Evolutionary conservation across 35 echinoderm and acorn worm species (phyloP), one percentile per base, ranked within the genome.

Genomic region (Chiridota heheva): DNA sequence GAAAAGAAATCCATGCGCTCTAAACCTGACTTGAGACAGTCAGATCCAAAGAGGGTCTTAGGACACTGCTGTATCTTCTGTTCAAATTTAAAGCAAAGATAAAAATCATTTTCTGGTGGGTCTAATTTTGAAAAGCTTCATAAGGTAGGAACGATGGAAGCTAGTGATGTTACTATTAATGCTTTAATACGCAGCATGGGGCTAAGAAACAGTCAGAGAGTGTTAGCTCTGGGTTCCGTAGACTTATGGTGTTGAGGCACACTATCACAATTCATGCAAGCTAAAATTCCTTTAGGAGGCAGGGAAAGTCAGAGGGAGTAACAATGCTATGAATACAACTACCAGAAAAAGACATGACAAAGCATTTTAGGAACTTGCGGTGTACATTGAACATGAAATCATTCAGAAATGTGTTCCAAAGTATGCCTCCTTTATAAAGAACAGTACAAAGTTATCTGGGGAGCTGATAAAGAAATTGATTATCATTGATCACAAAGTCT

Each of bases 401-500:
- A 68, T 82, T 56, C 30, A 45, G 4, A 82, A 82, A 42, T 64
- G 41, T 49, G 44, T 68, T 12, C 80, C 80, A 55, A 82, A 82
- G 55, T 82, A 82, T 82, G 80, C 7, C 5, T 48, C 40, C 26
- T 82, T 39, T 82, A 82, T 45, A 82, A 82, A 82, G 80, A 82
- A 68, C 80, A 82, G 61, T 82, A 82, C 63, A 82, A 49, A 48
- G 80, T 1, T 12, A 69, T 32, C 4, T 45, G 63, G 46, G 80
- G 63, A 20, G 40, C 48, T 34, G 42, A 55, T 51, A 77, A 88
- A 57, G 63, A 81, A 39, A 70, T 88, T 81, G 86, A 88, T 33
- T 45, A 28, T 17, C 81, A 88, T 64, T 37, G 43, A 6, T 68
- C 62, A 36, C 76, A 81, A 48, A 88, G 55, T 63, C 40, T 88